These are phyloP conservation scores for Microplitis demolitor DNA, from an alignment of 1,140 invertebrate genomes.

Conservation along the genomic window DNA sequence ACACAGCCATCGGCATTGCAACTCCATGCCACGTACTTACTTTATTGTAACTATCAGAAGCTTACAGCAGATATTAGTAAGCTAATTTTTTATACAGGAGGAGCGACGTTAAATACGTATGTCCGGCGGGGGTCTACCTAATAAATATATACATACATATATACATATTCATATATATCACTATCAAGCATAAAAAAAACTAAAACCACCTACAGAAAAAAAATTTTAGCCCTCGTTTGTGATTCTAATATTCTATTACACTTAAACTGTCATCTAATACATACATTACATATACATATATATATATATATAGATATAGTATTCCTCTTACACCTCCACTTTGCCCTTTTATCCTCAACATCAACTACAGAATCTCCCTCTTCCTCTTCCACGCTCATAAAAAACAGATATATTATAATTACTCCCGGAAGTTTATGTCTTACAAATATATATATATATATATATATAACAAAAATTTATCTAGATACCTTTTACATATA, in stretches of 20 bases:
- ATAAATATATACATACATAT: constrained; percentile 49
- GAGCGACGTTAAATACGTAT: constrained; percentile 57
- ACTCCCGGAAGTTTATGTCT: constrained; percentile 48
- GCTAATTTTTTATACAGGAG: constrained; percentile 34
- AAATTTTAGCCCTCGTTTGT: constrained; percentile 2
- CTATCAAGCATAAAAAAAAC: constrained; percentile 35
- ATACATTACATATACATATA: too few species aligned
- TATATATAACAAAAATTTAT: too few species aligned
- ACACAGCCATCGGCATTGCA: background rate
- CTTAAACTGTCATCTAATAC: too few species aligned
- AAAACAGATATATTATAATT: constrained; percentile 64
- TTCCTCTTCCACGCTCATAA: constrained; percentile 64
- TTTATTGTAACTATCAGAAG: background rate
- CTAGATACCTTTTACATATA: too few species aligned
- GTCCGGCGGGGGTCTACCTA: constrained; percentile 58
- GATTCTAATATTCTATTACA: too few species aligned
- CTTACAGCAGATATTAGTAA: background rate
- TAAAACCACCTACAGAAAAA: constrained; percentile 22
- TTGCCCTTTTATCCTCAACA: constrained; percentile 29
- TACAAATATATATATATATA: background rate
- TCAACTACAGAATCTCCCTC: constrained; percentile 46
- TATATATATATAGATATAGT: background rate
- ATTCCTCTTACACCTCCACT: constrained; percentile 36
- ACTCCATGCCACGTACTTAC: too few species aligned
- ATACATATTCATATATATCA: too few species aligned